Conservation (phyloP, 23 tunicate species). For the Corella eumyota region DNA sequence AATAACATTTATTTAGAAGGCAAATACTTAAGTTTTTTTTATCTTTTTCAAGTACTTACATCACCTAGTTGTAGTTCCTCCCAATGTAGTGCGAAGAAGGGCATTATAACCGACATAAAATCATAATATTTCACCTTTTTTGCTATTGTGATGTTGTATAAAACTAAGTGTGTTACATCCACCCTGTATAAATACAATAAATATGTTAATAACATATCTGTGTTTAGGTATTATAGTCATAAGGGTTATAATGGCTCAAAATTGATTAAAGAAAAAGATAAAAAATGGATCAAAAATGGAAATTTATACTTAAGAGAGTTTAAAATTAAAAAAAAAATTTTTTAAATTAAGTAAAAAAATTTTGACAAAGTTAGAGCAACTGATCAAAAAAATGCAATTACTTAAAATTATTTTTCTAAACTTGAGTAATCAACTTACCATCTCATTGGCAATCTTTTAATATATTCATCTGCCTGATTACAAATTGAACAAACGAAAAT, state of each 20-base stretch:
- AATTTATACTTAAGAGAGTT: no score
- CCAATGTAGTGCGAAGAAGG: constrained; percentile 75
- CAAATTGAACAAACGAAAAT: constrained; percentile 87
- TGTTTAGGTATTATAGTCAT: neutral
- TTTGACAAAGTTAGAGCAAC: no score
- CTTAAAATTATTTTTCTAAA: no score
- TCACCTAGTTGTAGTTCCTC: constrained; percentile 69
- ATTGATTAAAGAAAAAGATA: neutral
- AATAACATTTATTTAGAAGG: no score
- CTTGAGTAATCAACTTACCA: constrained; percentile 44
- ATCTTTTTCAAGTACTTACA: no score
- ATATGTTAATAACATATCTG: neutral
- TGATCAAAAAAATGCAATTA: no score
- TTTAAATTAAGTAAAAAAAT: no score
- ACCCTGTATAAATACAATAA: constrained; percentile 43
- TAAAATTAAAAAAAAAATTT: no score
- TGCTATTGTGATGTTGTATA: constrained; percentile 90
- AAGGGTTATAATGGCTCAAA: neutral
- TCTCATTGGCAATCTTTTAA: constrained; percentile 77
- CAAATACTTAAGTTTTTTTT: no score
- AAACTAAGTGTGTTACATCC: constrained; percentile 80
- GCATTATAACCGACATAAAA: constrained; percentile 32
- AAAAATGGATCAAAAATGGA: no score
- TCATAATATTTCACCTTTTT: constrained; percentile 71
- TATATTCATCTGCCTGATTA: constrained; percentile 71